A percentile compares a stretch with the other conserved stretches of the same genome.
Conservation (phyloP, 2,797 vertebrate species). For the Labroides dimidiatus region DNA sequence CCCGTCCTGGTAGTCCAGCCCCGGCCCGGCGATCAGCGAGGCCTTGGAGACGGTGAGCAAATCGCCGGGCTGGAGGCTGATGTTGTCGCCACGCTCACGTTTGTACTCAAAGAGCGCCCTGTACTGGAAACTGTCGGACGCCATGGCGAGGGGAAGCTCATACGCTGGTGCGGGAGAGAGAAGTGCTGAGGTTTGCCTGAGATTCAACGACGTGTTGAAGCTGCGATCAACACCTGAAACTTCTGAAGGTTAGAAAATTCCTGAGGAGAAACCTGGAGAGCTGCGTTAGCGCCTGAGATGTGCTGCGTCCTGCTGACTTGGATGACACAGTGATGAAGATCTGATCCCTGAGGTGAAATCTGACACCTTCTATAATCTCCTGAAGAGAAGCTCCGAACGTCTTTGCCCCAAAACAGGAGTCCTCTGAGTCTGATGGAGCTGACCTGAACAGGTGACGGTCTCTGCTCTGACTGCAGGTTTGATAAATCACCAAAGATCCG, state of each 20-base stretch:
- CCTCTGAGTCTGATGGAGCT: conserved; percentile 4
- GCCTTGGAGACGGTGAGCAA: conserved; percentile 82
- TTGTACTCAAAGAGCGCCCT: conserved; percentile 87
- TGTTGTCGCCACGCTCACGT: conserved; percentile 84
- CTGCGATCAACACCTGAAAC: conserved; percentile 1
- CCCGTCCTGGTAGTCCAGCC: conserved; percentile 82
- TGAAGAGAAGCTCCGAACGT: conserved; percentile 8
- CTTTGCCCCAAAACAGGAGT: conserved; percentile 4
- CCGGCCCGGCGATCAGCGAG: conserved; percentile 66
- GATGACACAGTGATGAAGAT: conserved; percentile 32
- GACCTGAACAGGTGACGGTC: neutral
- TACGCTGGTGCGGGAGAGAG: conserved; percentile 17
- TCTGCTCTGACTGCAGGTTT: conserved; percentile 10
- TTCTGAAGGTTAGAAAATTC: conserved; percentile 29
- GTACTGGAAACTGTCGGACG: conserved; percentile 86
- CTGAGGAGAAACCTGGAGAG: conserved; percentile 44
- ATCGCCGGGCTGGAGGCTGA: conserved; percentile 85
- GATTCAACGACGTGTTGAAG: no score
- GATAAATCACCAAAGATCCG: conserved; percentile 2
- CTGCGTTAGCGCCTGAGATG: conserved; percentile 41
- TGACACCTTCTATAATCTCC: conserved; percentile 5
- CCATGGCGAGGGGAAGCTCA: conserved; percentile 69
- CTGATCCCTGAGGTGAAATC: conserved; percentile 56
- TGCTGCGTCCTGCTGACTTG: no score
- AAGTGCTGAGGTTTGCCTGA: conserved; percentile 34